These are phyloP conservation scores for Papilio polytes DNA, from an alignment of 1,140 invertebrate species.

Conservation along the genomic window DNA sequence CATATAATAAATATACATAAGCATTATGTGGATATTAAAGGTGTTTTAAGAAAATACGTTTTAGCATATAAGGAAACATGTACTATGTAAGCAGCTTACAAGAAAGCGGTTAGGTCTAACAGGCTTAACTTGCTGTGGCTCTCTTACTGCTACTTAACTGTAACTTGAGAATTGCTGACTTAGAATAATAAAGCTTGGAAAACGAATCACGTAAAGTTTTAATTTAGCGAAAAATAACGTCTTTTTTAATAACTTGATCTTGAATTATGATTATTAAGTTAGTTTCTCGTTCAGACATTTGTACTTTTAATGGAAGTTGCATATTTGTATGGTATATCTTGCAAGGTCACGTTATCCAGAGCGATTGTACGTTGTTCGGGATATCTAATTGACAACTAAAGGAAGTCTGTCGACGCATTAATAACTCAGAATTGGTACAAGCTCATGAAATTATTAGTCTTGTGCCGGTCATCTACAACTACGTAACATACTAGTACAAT, in stretches of 20 bases:
- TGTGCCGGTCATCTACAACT: too few relatives aligned
- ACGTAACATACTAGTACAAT: too few relatives aligned
- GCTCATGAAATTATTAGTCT: conserved; percentile 59
- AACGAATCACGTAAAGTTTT: neutral
- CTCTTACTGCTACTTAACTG: neutral
- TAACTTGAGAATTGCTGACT: conserved; percentile 17
- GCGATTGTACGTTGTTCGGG: neutral
- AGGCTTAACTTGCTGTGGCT: neutral
- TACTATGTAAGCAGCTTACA: neutral
- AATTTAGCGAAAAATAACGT: neutral
- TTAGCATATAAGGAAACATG: conserved; percentile 1
- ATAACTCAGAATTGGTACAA: neutral
- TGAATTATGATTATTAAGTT: neutral
- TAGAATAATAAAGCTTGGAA: neutral
- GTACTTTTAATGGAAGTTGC: too few relatives aligned
- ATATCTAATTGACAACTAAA: neutral
- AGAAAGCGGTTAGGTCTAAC: conserved; percentile 24
- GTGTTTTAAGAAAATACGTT: neutral
- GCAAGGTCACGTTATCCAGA: neutral
- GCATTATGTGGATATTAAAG: neutral
- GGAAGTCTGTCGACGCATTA: conserved; percentile 2
- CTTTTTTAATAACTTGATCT: too few relatives aligned
- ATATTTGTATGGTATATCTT: neutral
- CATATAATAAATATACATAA: too few relatives aligned
- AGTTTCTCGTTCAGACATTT: too few relatives aligned